phyloP scores from a whole-genome alignment of 2,113 vertebrate species.

The Neolamprologus falcicula region DNA sequence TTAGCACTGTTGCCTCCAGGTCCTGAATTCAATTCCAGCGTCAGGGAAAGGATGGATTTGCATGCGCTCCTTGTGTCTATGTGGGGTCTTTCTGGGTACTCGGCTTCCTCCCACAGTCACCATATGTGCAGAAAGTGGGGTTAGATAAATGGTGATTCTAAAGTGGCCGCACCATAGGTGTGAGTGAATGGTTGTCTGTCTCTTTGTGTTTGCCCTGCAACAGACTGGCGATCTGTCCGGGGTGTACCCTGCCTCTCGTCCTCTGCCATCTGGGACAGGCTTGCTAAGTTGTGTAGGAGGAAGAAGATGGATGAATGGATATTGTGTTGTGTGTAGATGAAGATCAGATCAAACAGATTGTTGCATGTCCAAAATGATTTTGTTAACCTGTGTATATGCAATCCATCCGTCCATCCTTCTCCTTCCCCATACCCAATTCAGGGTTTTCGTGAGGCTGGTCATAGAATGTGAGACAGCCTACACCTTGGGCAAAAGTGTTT shows the following conservation, averaged over 20 bases:
- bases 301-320: background rate
- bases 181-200: background rate
- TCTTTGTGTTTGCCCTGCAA: background rate
- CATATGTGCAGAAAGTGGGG: background rate
- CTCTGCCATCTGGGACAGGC: background rate
- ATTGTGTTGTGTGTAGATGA: background rate
- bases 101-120: background rate
- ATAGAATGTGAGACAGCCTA: background rate
- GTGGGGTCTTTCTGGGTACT: background rate
- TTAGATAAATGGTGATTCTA: background rate
- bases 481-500: background rate
- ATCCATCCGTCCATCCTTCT: background rate
- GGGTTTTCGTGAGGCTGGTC: background rate
- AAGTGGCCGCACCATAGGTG: background rate
- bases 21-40: background rate
- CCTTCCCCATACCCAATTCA: background rate
- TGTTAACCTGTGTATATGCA: background rate
- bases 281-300: background rate
- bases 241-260: background rate
- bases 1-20: background rate
- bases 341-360: background rate
- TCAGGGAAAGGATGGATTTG: background rate
- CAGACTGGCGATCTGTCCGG: background rate
- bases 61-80: background rate
- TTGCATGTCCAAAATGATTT: background rate